phyloP scores from a whole-genome alignment of 2,888 invertebrate species.

The Caenorhabditis sp. region DNA sequence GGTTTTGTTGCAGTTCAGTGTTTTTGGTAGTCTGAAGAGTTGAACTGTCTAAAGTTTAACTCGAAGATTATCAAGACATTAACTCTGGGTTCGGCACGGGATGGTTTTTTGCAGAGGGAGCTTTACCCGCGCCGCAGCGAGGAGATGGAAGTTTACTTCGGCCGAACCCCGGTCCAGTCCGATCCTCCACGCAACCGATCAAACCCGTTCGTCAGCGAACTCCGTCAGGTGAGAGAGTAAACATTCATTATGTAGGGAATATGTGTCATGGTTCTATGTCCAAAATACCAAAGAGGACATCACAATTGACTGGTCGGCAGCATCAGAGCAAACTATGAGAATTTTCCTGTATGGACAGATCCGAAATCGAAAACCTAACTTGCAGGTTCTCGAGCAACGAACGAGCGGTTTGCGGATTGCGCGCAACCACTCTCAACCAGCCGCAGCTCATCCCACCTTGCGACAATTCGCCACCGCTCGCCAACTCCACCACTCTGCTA shows the following conservation, averaged over 20 bases:
- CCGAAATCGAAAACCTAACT: no score
- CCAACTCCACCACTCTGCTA: slow-evolving; percentile 59
- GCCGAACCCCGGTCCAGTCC: slow-evolving; percentile 59
- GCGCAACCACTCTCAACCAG: slow-evolving; percentile 74
- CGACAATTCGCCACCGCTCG: slow-evolving; percentile 62
- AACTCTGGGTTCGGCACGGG: slow-evolving; percentile 27
- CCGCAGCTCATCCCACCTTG: slow-evolving; percentile 67
- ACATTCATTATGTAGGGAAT: no score
- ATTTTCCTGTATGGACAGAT: no score
- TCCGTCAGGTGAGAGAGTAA: slow-evolving; percentile 56
- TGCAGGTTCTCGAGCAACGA: slow-evolving; percentile 72
- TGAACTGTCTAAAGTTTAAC: neutral
- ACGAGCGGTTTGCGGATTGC: slow-evolving; percentile 67
- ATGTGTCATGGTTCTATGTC: no score
- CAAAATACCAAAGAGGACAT: no score
- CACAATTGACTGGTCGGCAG: no score
- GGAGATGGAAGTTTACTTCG: slow-evolving; percentile 72
- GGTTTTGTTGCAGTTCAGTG: slow-evolving; percentile 46
- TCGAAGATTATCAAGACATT: slow-evolving; percentile 19
- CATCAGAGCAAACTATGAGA: no score
- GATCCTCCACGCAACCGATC: slow-evolving; percentile 59
- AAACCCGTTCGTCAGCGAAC: slow-evolving; percentile 71
- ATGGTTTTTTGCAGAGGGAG: slow-evolving; percentile 54
- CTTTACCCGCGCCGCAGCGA: slow-evolving; percentile 67
- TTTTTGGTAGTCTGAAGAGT: slow-evolving; percentile 7